phyloP scores from a whole-genome alignment of 2,113 vertebrate genomes.

The Carassius auratus region DNA sequence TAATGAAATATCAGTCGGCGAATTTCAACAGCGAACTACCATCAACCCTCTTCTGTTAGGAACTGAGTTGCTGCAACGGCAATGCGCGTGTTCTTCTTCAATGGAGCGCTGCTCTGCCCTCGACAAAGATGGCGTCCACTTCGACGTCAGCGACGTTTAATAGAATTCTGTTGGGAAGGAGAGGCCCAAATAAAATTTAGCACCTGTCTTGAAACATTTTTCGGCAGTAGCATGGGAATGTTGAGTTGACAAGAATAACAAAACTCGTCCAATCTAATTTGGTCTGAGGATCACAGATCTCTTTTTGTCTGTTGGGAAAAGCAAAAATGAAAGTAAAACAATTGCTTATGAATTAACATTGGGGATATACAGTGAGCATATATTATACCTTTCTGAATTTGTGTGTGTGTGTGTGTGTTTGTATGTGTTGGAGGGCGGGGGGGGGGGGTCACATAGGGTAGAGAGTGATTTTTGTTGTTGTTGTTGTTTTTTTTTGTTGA shows the following conservation, averaged over 20 bases:
- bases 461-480: not conserved
- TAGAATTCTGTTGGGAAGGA: constrained; percentile 76
- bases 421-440: no score
- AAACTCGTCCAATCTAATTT: not conserved
- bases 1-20: constrained; percentile 65
- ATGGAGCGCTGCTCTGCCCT: constrained; percentile 86
- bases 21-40: constrained; percentile 67
- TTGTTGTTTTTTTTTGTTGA: no score
- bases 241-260: constrained; percentile 15
- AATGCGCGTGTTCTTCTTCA: constrained; percentile 87
- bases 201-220: constrained; percentile 26
- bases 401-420: no score
- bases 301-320: not conserved
- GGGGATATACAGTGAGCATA: not conserved
- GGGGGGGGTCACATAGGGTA: no score
- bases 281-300: not conserved
- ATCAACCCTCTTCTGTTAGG: constrained; percentile 64
- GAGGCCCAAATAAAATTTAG: constrained; percentile 6
- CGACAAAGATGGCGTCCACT: constrained; percentile 95
- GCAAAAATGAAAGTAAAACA: not conserved
- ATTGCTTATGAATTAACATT: not conserved
- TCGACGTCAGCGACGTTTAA: constrained; percentile 98
- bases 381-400: no score
- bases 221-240: constrained; percentile 9
- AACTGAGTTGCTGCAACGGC: constrained; percentile 79